phyloP scores from a whole-genome alignment of 2,113 vertebrate species.

The Aplodontia rufa region DNA sequence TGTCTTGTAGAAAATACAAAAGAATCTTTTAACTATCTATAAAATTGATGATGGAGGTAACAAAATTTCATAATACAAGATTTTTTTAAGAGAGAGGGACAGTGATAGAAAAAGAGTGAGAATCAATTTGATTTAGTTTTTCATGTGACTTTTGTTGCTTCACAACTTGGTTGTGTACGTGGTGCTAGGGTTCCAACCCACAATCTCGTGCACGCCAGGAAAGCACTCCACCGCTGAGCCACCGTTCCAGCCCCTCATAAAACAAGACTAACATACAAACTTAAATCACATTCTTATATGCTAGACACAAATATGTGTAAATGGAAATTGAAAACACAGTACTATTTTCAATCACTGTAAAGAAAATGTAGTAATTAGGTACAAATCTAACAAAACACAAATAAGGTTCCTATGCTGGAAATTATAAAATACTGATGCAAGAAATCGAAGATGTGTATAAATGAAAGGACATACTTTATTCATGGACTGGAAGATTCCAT shows the following conservation, averaged over 20 bases:
- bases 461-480: background rate
- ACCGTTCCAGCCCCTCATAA: too few relatives aligned
- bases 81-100: too few relatives aligned
- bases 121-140: too few relatives aligned
- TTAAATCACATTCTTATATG: background rate
- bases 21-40: background rate
- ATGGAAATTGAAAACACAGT: background rate
- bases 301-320: background rate
- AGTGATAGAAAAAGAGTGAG: too few relatives aligned
- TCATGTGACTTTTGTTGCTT: too few relatives aligned
- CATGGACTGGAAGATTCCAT: background rate
- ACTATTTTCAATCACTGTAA: background rate
- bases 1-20: background rate
- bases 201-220: too few relatives aligned
- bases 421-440: background rate
- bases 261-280: background rate
- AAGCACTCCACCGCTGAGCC: too few relatives aligned
- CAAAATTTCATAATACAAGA: background rate
- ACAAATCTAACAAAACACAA: background rate
- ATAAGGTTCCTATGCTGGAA: background rate
- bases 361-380: background rate
- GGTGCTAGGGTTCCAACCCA: too few relatives aligned
- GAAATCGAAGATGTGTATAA: conserved; percentile 1
- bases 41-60: background rate
- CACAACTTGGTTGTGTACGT: too few relatives aligned